These are phyloP conservation scores for Tethea ocularis DNA, from an alignment of 2,888 invertebrate genomes.

Conservation along the genomic window DNA sequence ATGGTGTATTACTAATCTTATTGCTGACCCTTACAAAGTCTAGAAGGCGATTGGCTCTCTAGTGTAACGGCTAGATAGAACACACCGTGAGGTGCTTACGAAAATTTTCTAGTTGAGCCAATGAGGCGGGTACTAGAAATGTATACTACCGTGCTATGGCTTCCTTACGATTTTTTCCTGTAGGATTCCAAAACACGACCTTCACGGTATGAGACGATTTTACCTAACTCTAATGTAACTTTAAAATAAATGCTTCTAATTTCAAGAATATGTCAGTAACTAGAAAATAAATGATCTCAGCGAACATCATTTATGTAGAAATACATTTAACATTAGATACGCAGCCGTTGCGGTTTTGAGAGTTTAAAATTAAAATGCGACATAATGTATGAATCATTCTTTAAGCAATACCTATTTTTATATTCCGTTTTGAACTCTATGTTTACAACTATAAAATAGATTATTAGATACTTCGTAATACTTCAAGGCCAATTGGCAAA, in stretches of 20 bases:
- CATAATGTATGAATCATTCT: slow-evolving; percentile 19
- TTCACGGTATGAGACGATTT: too few relatives aligned
- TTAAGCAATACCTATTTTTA: neutral
- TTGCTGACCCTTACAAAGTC: too few relatives aligned
- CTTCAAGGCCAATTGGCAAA: neutral
- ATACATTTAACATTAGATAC: slow-evolving; percentile 14
- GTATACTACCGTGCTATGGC: too few relatives aligned
- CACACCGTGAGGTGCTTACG: too few relatives aligned
- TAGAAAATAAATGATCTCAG: slow-evolving; percentile 47
- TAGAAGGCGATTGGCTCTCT: too few relatives aligned
- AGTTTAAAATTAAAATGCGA: slow-evolving; percentile 18
- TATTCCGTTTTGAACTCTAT: neutral
- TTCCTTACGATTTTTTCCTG: too few relatives aligned
- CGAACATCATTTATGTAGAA: slow-evolving; percentile 20
- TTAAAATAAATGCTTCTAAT: slow-evolving; percentile 10
- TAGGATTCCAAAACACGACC: too few relatives aligned
- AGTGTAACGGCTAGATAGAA: too few relatives aligned
- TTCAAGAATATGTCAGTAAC: slow-evolving; percentile 37
- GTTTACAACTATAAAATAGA: neutral
- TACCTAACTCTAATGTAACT: too few relatives aligned
- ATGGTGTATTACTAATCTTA: too few relatives aligned
- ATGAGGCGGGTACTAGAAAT: too few relatives aligned
- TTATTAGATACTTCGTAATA: neutral
- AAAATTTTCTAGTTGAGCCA: too few relatives aligned
- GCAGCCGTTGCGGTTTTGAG: slow-evolving; percentile 1